Percentiles rank a stretch among this genome's conserved stretches.
phyloP scores from a whole-genome alignment of 2,797 vertebrate genomes.

The Iguana delicatissima region DNA sequence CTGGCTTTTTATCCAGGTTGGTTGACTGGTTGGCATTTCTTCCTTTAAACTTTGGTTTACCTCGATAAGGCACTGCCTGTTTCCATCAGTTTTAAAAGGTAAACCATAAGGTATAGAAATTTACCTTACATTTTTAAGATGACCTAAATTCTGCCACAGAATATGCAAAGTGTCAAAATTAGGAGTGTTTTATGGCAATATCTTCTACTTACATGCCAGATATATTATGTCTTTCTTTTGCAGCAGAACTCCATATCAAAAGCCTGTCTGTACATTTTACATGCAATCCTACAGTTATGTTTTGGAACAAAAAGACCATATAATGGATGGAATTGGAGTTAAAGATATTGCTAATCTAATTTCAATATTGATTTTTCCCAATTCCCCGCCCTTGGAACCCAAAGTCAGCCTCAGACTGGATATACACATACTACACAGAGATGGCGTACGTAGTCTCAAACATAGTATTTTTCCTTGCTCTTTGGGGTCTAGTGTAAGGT shows the following conservation, averaged over 20 bases:
- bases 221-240: constrained; percentile 50
- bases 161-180: constrained; percentile 52
- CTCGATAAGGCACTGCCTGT: constrained; percentile 55
- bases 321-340: constrained; percentile 48
- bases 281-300: constrained; percentile 40
- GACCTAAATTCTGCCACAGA: constrained; percentile 59
- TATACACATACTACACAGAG: constrained; percentile 32
- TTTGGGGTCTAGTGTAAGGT: constrained; percentile 49
- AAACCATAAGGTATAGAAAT: constrained; percentile 66
- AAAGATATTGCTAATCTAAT: constrained; percentile 38
- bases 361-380: constrained; percentile 35
- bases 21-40: constrained; percentile 65
- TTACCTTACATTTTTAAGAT: constrained; percentile 49
- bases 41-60: constrained; percentile 64
- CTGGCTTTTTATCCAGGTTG: constrained; percentile 63
- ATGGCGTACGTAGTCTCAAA: constrained; percentile 36
- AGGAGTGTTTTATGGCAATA: constrained; percentile 48
- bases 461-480: constrained; percentile 39
- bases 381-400: not conserved
- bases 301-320: constrained; percentile 4
- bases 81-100: constrained; percentile 57
- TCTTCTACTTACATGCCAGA: constrained; percentile 30
- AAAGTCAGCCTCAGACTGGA: constrained; percentile 19
- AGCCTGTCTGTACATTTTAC: constrained; percentile 42
- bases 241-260: constrained; percentile 27